phyloP scores from a whole-genome alignment of 2,113 vertebrate genomes.

The Alexandromys fortis region DNA sequence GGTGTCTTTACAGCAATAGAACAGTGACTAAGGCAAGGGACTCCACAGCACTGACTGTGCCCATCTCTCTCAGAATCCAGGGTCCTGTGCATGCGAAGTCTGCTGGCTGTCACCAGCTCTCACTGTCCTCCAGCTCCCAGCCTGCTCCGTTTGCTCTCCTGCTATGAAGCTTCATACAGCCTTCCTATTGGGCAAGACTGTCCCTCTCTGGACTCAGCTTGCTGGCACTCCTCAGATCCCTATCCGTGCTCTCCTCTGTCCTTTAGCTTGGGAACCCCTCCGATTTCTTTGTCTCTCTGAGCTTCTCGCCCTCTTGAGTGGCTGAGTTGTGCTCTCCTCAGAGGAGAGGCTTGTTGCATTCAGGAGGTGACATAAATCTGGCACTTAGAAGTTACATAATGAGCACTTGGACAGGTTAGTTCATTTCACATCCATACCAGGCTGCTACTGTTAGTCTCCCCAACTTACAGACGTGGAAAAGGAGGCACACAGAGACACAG shows the following conservation, averaged over 20 bases:
- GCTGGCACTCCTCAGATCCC: not conserved
- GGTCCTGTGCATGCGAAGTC: not conserved
- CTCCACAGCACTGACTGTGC: not conserved
- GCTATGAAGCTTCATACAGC: too few relatives aligned
- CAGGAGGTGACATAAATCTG: not conserved
- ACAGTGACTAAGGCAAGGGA: not conserved
- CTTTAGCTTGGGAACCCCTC: not conserved
- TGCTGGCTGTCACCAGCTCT: not conserved
- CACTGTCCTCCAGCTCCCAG: not conserved
- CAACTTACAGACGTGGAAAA: not conserved
- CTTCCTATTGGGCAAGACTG: not conserved
- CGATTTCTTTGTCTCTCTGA: not conserved
- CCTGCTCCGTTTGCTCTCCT: not conserved
- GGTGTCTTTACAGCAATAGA: not conserved
- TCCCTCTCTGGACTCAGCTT: not conserved
- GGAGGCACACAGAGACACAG: slow-evolving; percentile 1
- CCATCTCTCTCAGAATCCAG: not conserved
- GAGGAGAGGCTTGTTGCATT: not conserved
- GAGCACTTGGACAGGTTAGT: not conserved
- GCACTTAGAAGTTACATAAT: not conserved
- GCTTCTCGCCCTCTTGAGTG: not conserved
- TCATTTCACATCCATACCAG: not conserved
- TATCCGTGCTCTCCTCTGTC: fast-evolving
- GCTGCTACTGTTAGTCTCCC: not conserved
- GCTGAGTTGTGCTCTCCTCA: not conserved